Conservation (phyloP, 2,113 vertebrate genomes). For the Connochaetes taurinus region DNA sequence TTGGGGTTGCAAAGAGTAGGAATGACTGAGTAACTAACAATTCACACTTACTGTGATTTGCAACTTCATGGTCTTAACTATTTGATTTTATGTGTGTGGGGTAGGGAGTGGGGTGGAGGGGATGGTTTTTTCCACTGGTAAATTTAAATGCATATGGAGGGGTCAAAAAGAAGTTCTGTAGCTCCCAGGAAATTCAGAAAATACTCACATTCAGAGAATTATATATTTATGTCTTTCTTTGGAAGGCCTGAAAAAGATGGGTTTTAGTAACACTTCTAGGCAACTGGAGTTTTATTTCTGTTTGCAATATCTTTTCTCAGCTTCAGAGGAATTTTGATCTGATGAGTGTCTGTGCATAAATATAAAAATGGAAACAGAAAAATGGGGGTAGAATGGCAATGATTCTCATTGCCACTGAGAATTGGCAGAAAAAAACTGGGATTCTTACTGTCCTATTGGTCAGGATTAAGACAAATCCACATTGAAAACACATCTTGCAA, state of each 20-base stretch:
- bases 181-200: constrained; percentile 2
- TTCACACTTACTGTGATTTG: background rate
- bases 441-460: background rate
- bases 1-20: background rate
- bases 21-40: background rate
- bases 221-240: constrained; percentile 31
- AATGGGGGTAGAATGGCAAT: background rate
- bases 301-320: constrained; percentile 26
- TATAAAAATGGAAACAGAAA: constrained; percentile 19
- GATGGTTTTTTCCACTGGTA: background rate
- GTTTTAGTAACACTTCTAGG: background rate
- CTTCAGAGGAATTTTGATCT: constrained; percentile 51
- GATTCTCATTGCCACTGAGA: background rate
- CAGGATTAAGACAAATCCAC: background rate
- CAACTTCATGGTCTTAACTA: background rate
- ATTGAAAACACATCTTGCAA: background rate
- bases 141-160: background rate
- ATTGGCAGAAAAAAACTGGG: background rate
- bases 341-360: background rate
- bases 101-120: background rate
- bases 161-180: background rate
- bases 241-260: constrained; percentile 49
- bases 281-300: constrained; percentile 18
- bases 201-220: background rate
- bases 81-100: background rate